Evolutionary conservation across 2,888 invertebrate genomes (phyloP), one percentile per base, ranked within the genome.

Genomic region (Linnaemya vulpina): DNA sequence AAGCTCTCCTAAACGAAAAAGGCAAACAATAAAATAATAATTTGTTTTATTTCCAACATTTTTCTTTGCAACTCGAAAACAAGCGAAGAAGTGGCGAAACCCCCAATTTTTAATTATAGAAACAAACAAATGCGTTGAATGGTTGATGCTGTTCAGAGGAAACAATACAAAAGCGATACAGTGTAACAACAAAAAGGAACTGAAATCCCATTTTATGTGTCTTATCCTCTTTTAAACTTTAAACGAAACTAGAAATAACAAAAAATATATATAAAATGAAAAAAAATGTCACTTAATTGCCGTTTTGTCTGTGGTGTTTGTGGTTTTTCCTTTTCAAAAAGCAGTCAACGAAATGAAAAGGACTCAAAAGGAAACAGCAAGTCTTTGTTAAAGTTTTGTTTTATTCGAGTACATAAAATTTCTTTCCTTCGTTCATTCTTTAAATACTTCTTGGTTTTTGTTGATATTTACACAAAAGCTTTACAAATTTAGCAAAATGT

Each of bases 71-170:
- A 53, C 68, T 25, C 1, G 17, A 55, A 60, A 75, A 55, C 30
- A 30, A 67, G 63, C 65, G 20, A 77, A 43, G 8, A 75, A 75
- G 75, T 82, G 84, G 70, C 68, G 78, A 77, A 87, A 83, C 84
- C 77, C 81, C n/a, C n/a, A n/a, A n/a, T 86, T 87, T 80, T 88
- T 87, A 88, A 88, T 88, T 88, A 87, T 86, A 86, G 86, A 86
- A 76, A 83, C 84, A 87, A 87, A 87, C 87, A 85, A 87, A 86
- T 75, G 77, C 85, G 80, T 82, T 83, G 85, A 85, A 86, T 86
- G 87, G 83, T 81, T 87, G 87, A 85, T 82, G 53, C 71, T 77
- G 78, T 81, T 84, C 35, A 78, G 55, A 70, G 46, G 46, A 67
- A 43, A 71, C 53, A 55, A 63, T 13, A 43, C 35, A 20, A 58